Evolutionary conservation across 2,797 vertebrate species (phyloP), one percentile per base, ranked within the genome.

Genomic region (Lepilemur ruficaudatus): DNA sequence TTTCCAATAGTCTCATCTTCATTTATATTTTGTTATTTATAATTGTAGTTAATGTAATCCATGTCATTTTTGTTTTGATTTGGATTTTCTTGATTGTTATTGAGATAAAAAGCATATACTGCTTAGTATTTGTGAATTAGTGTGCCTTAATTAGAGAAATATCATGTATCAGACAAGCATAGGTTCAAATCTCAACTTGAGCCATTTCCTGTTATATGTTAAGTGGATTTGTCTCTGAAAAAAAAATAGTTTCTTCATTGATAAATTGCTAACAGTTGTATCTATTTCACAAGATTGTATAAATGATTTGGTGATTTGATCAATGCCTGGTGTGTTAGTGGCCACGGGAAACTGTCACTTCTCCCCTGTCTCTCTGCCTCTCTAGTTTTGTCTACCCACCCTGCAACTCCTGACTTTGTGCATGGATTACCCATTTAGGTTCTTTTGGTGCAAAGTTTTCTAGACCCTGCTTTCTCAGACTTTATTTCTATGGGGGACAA

Each of bases 321-420:
- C 20, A 17, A 0, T 72, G 4, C 17, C 73, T 41, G 1, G 0
- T 22, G 0, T 28, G 63, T 50, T 18, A 5, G 15, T 1, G 0
- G 13, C 1, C 55, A 30, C 1, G 20, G 55, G 32, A 84, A 48
- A 11, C 32, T 23, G 1, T 72, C 25, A 50, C n/a, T 30, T 28
- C n/a, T 50, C 9, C 14, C 3, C 2, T 88, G 15, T 3, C 3
- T 65, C 30, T 87, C 67, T 95, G 52, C 32, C 23, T 20, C 28
- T 78, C 32, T 69, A 22, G 3, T 38, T 46, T 79, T 4, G 1
- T 22, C 46, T 48, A 28, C 15, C 15, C 43, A n/a, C 38, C 38
- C 12, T 89, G 25, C 63, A 18, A 41, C 35, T 52, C 41, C 20
- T 41, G 5, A 50, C 28, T 59, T 48, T 43, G n/a, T n/a, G 0